Evolutionary conservation across 2,113 vertebrate species (phyloP).

Genomic region (Sinocyclocheilus maitianheensis): DNA sequence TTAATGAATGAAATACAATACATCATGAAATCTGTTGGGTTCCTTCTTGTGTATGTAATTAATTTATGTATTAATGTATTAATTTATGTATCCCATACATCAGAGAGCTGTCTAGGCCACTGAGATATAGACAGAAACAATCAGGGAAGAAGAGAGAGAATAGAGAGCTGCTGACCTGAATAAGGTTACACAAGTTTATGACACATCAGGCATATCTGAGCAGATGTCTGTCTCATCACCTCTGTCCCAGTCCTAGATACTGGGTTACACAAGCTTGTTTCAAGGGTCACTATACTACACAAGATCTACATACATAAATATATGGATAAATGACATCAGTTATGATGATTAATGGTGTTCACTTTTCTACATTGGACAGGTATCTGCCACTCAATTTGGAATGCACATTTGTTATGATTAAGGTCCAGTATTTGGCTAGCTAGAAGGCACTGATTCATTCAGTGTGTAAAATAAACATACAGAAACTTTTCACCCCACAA

Average conservation of each 20-base stretch:
- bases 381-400: not conserved
- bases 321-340: not conserved
- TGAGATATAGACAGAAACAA: not conserved
- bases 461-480: not conserved
- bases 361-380: not conserved
- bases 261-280: not conserved
- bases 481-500: not conserved
- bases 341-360: not conserved
- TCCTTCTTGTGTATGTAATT: not conserved
- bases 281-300: not conserved
- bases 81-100: not conserved
- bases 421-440: not conserved
- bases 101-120: not conserved
- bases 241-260: constrained; percentile 7
- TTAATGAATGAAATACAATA: not conserved
- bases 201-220: not conserved
- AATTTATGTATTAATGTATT: not conserved
- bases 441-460: not conserved
- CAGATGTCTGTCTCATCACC: constrained; percentile 17
- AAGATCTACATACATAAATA: not conserved
- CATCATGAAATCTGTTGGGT: not conserved
- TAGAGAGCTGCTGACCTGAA: not conserved
- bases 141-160: not conserved
- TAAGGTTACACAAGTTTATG: not conserved
- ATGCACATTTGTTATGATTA: not conserved